A percentile compares a stretch with the other conserved stretches of the same genome.
Conservation (phyloP, 2,888 invertebrate genomes). For the Trachelus troglodyta region DNA sequence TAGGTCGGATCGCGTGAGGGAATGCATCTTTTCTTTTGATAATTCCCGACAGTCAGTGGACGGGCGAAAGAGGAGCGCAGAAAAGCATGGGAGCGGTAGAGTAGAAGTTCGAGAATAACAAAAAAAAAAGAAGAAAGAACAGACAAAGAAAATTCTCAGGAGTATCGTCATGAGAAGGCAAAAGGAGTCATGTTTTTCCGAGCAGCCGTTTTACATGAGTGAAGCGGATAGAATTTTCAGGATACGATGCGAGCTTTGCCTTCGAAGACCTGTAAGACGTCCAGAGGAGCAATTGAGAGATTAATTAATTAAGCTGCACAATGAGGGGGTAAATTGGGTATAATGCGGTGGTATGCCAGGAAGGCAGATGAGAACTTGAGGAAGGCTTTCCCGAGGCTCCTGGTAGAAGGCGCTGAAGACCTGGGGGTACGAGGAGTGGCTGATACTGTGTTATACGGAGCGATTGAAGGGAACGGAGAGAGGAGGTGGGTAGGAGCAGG, state of each 20-base stretch:
- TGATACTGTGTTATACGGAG: background rate
- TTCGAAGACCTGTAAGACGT: background rate
- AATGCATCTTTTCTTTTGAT: background rate
- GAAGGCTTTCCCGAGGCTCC: constrained; percentile 17
- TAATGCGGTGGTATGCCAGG: constrained; percentile 46
- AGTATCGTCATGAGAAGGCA: background rate
- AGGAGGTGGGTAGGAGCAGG: background rate
- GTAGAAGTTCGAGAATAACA: background rate
- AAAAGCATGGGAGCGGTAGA: background rate
- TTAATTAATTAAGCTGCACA: constrained; percentile 52
- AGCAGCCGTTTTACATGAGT: background rate
- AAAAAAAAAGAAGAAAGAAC: background rate
- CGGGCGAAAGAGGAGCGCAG: background rate
- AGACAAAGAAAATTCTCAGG: background rate
- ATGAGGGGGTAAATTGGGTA: constrained; percentile 56
- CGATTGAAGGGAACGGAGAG: background rate
- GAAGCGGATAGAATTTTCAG: background rate
- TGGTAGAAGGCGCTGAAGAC: background rate
- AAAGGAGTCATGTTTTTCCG: background rate
- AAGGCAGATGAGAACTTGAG: constrained; percentile 28
- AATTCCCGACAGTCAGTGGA: background rate
- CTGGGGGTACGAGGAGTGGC: background rate
- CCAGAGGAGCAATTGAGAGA: constrained; percentile 56
- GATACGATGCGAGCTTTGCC: background rate
- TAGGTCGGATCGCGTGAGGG: background rate